These are phyloP conservation scores for Dicroscelio sp. DNA, from an alignment of 2,888 invertebrate species.

Conservation along the genomic window DNA sequence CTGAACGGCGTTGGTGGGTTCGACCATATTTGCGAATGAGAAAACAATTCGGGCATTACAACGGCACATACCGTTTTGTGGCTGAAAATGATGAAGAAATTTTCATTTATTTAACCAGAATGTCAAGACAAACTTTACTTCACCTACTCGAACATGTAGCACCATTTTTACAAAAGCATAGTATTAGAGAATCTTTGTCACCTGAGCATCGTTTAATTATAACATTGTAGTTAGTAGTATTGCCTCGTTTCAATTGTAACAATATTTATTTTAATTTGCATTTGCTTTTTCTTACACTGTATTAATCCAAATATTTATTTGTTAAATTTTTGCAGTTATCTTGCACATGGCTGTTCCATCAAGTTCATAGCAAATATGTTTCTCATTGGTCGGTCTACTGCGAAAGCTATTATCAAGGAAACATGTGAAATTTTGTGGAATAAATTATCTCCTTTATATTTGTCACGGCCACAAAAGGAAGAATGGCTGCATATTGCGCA, in stretches of 20 bases:
- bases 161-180: slow-evolving; percentile 3
- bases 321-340: slow-evolving; percentile 25
- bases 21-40: slow-evolving; percentile 26
- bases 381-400: slow-evolving; percentile 66
- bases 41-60: neutral
- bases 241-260: neutral
- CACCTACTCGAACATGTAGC: neutral
- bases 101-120: neutral
- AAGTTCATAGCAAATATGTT: slow-evolving; percentile 11
- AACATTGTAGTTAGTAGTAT: slow-evolving; percentile 25
- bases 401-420: slow-evolving; percentile 55
- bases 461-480: slow-evolving; percentile 35
- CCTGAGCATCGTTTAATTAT: slow-evolving; percentile 34
- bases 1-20: slow-evolving; percentile 37
- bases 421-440: slow-evolving; percentile 56
- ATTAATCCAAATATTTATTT: neutral
- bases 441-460: slow-evolving; percentile 48
- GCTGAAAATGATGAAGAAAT: slow-evolving; percentile 13
- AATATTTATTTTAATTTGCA: neutral
- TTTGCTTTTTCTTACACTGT: neutral
- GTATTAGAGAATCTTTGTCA: neutral
- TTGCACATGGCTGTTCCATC: slow-evolving; percentile 27
- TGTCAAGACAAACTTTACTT: slow-evolving; percentile 1
- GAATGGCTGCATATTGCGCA: slow-evolving; percentile 55
- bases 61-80: neutral